Percentiles rank a stretch among this genome's conserved stretches.
Conservation (phyloP, 2,888 invertebrate species). For the Drosophila nr. medialis region DNA sequence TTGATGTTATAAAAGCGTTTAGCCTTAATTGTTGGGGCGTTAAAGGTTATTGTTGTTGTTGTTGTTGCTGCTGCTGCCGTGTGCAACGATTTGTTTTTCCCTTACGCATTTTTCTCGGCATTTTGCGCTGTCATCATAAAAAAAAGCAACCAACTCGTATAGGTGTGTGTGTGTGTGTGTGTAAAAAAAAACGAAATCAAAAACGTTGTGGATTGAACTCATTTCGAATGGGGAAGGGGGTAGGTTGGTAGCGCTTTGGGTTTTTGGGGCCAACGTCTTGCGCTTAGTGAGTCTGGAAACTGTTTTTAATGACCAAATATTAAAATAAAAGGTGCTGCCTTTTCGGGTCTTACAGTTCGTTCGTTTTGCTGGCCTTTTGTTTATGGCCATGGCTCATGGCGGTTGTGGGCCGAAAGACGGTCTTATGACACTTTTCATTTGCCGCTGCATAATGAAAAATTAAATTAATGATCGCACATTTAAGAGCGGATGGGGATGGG, state of each 20-base stretch:
- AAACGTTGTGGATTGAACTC: conserved; percentile 37
- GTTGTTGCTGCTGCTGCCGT: conserved; percentile 36
- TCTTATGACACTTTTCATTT: conserved; percentile 75
- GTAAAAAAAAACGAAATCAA: conserved; percentile 33
- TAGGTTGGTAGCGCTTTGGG: conserved; percentile 7
- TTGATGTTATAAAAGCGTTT: conserved; percentile 73
- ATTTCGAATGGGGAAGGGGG: conserved; percentile 7
- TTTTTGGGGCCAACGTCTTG: conserved; percentile 28
- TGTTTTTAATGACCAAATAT: conserved; percentile 75
- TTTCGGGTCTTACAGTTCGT: conserved; percentile 33
- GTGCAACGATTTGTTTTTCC: conserved; percentile 62
- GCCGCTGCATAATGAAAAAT: conserved; percentile 72
- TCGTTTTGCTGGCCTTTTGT: conserved; percentile 56
- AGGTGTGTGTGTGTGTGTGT: conserved; percentile 12
- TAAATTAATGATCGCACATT: conserved; percentile 77
- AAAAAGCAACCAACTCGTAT: conserved; percentile 48
- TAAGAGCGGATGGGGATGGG: conserved; percentile 53
- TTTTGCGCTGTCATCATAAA: conserved; percentile 62
- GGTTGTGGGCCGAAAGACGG: conserved; percentile 26
- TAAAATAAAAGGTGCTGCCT: conserved; percentile 74
- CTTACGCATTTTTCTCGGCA: conserved; percentile 51
- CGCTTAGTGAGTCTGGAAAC: conserved; percentile 55
- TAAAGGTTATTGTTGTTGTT: conserved; percentile 66
- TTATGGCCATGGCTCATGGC: conserved; percentile 52
- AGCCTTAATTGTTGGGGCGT: conserved; percentile 72